A percentile compares a stretch with the other conserved stretches of the same genome.
These are phyloP conservation scores for Thamnaconus septentrionalis DNA, from an alignment of 2,113 vertebrate species.

Conservation along the genomic window DNA sequence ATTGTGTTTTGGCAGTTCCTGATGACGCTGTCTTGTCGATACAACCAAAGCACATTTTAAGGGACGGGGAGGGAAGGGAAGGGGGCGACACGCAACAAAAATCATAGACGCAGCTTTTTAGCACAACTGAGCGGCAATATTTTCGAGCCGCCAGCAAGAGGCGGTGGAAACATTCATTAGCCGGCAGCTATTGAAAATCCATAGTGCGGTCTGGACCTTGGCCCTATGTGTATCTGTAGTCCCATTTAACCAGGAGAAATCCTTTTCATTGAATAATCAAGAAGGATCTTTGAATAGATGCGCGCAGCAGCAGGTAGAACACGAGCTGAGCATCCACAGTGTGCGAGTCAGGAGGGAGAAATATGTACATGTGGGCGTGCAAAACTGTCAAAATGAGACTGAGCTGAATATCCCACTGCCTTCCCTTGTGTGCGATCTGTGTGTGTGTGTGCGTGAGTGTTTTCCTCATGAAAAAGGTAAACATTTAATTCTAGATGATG, in stretches of 20 bases:
- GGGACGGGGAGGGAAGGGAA: not conserved
- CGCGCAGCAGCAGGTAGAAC: not conserved
- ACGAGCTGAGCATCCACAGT: conserved; percentile 6
- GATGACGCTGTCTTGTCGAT: conserved; percentile 34
- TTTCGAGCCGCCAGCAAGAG: conserved; percentile 39
- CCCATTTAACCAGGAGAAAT: conserved; percentile 39
- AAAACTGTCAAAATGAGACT: not conserved
- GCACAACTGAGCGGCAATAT: no score
- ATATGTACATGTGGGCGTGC: no score
- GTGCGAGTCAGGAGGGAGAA: not conserved
- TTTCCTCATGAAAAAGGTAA: conserved; percentile 54
- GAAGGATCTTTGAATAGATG: conserved; percentile 43
- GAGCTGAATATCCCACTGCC: conserved; percentile 41
- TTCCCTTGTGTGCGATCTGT: conserved; percentile 32
- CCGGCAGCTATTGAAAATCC: conserved; percentile 61
- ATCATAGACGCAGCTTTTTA: conserved; percentile 10
- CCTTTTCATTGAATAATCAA: conserved; percentile 47
- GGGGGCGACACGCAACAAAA: not conserved
- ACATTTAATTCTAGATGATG: conserved; percentile 50
- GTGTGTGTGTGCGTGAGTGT: no score
- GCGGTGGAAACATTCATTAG: conserved; percentile 57
- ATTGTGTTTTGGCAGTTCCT: conserved; percentile 35
- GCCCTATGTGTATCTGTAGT: conserved; percentile 35
- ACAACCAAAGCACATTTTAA: conserved; percentile 13
- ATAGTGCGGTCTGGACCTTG: conserved; percentile 40